Conservation (phyloP, 2,797 vertebrate species). For the Pseudocheirus occidentalis region DNA sequence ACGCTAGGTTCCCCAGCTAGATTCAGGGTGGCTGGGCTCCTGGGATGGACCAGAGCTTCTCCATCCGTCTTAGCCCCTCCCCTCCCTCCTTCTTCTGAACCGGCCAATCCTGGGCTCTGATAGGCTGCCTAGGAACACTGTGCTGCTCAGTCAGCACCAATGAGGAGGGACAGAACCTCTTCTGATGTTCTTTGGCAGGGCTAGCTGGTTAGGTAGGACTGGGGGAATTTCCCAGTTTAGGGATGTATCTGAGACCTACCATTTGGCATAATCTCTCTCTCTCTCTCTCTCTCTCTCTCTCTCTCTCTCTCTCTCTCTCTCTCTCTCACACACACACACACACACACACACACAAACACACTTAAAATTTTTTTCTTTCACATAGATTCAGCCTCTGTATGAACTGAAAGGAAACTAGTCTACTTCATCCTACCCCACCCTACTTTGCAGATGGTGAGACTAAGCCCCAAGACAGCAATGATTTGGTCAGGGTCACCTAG, state of each 20-base stretch:
- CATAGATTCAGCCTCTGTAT: not conserved
- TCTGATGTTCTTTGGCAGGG: not conserved
- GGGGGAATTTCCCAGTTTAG: not conserved
- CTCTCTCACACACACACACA: not conserved
- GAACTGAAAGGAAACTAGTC: not conserved
- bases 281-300: no score
- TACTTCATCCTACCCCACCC: not conserved
- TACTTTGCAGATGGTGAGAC: not conserved
- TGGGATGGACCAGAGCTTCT: no score
- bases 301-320: no score
- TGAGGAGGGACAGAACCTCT: not conserved
- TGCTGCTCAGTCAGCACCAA: not conserved
- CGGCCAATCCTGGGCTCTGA: not conserved
- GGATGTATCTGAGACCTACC: not conserved
- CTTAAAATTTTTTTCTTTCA: not conserved
- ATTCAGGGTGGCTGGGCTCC: not conserved
- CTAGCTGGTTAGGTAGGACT: not conserved
- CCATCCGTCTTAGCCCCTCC: not conserved
- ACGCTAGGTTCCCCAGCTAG: rapidly evolving
- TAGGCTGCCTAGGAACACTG: not conserved
- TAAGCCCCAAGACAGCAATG: not conserved
- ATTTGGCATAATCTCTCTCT: not conserved
- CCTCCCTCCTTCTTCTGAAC: not conserved
- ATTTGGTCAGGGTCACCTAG: not conserved
- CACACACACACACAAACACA: not conserved